Evolutionary conservation across 2,888 invertebrate genomes (phyloP).

Genomic region (Erebia aethiops): DNA sequence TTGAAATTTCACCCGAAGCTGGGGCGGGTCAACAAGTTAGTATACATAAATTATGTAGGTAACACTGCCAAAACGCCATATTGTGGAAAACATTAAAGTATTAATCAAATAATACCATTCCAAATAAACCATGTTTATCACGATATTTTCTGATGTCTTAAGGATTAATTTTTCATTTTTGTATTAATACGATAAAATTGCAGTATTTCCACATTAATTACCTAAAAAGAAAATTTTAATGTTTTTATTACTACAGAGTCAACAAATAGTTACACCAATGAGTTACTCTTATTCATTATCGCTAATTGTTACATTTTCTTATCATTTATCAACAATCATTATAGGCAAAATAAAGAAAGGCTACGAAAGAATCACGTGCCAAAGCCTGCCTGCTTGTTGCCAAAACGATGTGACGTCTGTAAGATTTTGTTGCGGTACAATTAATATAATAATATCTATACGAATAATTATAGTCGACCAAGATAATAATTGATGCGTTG

Average conservation of each 20-base stretch:
- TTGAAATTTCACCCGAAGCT: too few species aligned
- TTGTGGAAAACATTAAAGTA: not conserved
- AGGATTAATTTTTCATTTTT: constrained; percentile 29
- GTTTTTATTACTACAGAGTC: constrained; percentile 10
- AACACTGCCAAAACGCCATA: not conserved
- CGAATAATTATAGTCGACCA: too few species aligned
- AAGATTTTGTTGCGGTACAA: not conserved
- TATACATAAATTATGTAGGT: not conserved
- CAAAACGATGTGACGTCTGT: not conserved
- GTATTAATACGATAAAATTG: constrained; percentile 33
- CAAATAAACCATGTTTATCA: constrained; percentile 11
- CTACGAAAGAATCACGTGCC: not conserved
- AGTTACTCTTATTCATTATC: not conserved
- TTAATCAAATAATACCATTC: constrained; percentile 7
- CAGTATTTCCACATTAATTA: constrained; percentile 15
- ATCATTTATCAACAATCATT: not conserved
- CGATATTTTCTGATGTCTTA: constrained; percentile 19
- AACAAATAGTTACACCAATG: not conserved
- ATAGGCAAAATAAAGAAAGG: constrained; percentile 10
- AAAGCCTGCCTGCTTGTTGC: constrained; percentile 3
- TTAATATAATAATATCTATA: not conserved
- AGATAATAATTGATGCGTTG: too few species aligned
- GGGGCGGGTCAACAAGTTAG: too few species aligned
- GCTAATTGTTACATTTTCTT: constrained; percentile 4
- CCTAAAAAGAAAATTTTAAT: not conserved